phyloP scores from a whole-genome alignment of 2,113 vertebrate species.

The Vanacampus margaritifer region DNA sequence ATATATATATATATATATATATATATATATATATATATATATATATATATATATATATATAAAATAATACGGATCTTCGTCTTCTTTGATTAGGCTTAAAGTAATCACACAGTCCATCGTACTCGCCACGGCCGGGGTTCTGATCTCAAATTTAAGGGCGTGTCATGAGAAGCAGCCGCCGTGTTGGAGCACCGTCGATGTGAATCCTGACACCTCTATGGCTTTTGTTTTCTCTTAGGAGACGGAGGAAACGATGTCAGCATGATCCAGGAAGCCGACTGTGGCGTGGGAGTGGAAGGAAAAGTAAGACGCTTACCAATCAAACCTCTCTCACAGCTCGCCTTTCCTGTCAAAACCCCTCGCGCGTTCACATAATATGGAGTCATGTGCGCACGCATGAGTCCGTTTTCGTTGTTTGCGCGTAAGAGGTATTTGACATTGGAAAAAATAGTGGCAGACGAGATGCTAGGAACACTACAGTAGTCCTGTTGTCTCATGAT shows the following conservation, averaged over 20 bases:
- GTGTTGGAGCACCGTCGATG: slow-evolving; percentile 30
- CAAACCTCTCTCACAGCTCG: slow-evolving; percentile 29
- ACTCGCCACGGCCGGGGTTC: neutral
- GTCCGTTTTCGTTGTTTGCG: slow-evolving; percentile 51
- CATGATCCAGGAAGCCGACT: slow-evolving; percentile 99
- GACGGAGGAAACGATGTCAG: slow-evolving; percentile 98
- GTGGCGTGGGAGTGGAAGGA: slow-evolving; percentile 96
- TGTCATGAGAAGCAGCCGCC: slow-evolving; percentile 9
- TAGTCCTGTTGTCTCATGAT: neutral
- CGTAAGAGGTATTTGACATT: slow-evolving; percentile 7
- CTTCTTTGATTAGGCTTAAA: too few relatives aligned
- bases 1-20: too few relatives aligned
- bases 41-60: too few relatives aligned
- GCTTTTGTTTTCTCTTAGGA: slow-evolving; percentile 76
- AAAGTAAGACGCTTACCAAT: slow-evolving; percentile 81
- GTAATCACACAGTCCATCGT: too few relatives aligned
- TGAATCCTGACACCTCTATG: slow-evolving; percentile 58
- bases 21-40: too few relatives aligned
- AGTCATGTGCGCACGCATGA: slow-evolving; percentile 44
- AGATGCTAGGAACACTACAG: neutral
- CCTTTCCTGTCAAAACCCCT: slow-evolving; percentile 62
- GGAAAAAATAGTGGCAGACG: neutral
- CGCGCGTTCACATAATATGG: slow-evolving; percentile 32
- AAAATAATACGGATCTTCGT: too few relatives aligned
- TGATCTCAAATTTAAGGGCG: slow-evolving; percentile 21